A percentile compares a stretch with the other conserved stretches of the same genome.
Evolutionary conservation across 2,888 invertebrate genomes (phyloP).

Genomic region (Neria commutata): DNA sequence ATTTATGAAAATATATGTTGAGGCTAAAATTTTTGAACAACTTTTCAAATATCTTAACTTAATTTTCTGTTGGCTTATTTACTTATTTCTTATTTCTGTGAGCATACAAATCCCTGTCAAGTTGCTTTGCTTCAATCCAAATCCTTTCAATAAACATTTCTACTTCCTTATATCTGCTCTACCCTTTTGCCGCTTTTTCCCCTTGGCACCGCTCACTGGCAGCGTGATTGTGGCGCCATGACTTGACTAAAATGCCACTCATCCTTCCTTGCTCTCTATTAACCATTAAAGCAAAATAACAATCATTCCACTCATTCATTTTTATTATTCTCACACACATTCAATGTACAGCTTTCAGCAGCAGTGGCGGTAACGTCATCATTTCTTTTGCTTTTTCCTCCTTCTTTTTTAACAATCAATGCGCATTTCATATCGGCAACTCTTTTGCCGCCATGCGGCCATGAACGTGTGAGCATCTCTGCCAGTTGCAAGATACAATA

Average conservation of each 20-base stretch:
- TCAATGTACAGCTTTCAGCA: conserved; percentile 35
- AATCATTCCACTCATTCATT: neutral
- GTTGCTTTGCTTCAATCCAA: no score
- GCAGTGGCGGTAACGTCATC: neutral
- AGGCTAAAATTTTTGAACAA: no score
- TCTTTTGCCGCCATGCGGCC: conserved; percentile 34
- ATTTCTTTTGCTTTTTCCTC: neutral
- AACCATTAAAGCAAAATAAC: conserved; percentile 46
- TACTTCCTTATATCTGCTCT: neutral
- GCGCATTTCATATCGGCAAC: conserved; percentile 47
- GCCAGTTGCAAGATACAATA: neutral
- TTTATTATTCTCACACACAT: conserved; percentile 20
- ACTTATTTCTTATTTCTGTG: no score
- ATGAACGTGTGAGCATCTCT: neutral
- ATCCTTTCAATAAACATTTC: neutral
- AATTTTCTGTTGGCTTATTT: no score
- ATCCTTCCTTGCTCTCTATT: no score
- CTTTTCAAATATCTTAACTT: no score
- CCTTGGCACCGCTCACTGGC: neutral
- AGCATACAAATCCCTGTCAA: no score
- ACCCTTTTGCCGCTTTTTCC: neutral
- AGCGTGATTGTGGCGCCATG: conserved; percentile 44
- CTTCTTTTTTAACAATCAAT: conserved; percentile 33
- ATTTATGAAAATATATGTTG: no score
- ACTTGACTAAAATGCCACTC: conserved; percentile 31